These are phyloP conservation scores for Scaeva pyrastri DNA, from an alignment of 2,888 invertebrate species.

Conservation along the genomic window DNA sequence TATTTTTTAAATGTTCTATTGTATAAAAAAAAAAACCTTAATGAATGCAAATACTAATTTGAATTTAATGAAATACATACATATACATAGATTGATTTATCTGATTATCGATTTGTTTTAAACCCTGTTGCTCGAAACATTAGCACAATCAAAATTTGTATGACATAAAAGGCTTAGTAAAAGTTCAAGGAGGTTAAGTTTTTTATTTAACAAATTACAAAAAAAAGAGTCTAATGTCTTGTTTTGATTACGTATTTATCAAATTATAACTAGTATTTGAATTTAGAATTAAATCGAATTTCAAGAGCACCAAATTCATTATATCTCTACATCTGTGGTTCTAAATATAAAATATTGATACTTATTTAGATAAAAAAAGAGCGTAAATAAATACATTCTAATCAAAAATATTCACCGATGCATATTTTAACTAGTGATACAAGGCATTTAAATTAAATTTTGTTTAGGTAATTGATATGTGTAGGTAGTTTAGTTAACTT, in stretches of 20 bases:
- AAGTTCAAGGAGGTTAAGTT: constrained; percentile 18
- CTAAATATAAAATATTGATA: no score
- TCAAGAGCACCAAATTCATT: neutral
- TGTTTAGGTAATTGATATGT: no score
- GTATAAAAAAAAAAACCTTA: neutral
- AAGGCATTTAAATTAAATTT: no score
- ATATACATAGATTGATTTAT: no score
- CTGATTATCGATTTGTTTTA: neutral
- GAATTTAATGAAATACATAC: neutral
- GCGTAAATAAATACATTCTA: no score
- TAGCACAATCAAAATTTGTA: neutral
- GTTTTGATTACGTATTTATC: neutral
- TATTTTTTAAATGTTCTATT: neutral
- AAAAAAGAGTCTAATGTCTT: neutral
- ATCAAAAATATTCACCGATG: no score
- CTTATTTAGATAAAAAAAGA: no score
- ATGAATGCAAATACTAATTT: neutral
- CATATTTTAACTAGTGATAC: no score
- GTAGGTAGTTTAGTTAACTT: no score
- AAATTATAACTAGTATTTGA: neutral
- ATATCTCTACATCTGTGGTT: no score
- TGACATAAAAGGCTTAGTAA: neutral
- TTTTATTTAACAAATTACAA: neutral
- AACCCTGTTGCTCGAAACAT: neutral
- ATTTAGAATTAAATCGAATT: neutral